phyloP scores from a whole-genome alignment of 2,888 invertebrate genomes.

The Caenorhabditis drosophilae region DNA sequence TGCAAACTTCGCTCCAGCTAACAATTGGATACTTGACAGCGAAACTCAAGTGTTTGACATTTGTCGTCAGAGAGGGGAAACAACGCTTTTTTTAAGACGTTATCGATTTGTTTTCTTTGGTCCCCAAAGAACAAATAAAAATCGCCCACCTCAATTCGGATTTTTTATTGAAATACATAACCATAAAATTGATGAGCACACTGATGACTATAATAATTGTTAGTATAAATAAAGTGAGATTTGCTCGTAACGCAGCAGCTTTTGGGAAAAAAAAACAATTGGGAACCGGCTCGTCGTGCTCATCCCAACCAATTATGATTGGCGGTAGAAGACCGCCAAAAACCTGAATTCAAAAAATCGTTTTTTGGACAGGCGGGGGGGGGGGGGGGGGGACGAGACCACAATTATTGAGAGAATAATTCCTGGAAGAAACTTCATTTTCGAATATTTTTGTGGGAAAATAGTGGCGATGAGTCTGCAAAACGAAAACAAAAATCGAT shows the following conservation, averaged over 20 bases:
- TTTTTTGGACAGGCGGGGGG: no score
- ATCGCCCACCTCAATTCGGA: slow-evolving; percentile 15
- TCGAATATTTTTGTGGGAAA: slow-evolving; percentile 21
- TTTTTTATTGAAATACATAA: slow-evolving; percentile 29
- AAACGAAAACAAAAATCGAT: background rate
- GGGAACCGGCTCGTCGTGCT: slow-evolving; percentile 28
- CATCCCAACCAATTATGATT: slow-evolving; percentile 23
- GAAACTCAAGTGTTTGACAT: no score
- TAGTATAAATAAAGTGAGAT: slow-evolving; percentile 17
- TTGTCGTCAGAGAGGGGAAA: no score
- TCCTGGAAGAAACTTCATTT: slow-evolving; percentile 13
- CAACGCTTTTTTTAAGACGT: no score
- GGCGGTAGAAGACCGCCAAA: slow-evolving; percentile 15
- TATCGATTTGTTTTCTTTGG: no score
- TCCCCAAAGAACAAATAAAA: background rate
- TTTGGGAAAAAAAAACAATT: slow-evolving; percentile 34
- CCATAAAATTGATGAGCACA: slow-evolving; percentile 22
- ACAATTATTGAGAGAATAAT: slow-evolving; percentile 17
- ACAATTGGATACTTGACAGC: no score
- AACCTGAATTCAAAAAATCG: no score
- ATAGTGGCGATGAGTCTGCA: slow-evolving; percentile 6
- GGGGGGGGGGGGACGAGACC: no score
- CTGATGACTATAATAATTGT: slow-evolving; percentile 17
- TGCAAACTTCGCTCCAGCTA: no score
- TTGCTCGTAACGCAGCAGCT: slow-evolving; percentile 21